These are phyloP conservation scores for Xerus inauris DNA, from an alignment of 2,113 vertebrate species.

Conservation along the genomic window DNA sequence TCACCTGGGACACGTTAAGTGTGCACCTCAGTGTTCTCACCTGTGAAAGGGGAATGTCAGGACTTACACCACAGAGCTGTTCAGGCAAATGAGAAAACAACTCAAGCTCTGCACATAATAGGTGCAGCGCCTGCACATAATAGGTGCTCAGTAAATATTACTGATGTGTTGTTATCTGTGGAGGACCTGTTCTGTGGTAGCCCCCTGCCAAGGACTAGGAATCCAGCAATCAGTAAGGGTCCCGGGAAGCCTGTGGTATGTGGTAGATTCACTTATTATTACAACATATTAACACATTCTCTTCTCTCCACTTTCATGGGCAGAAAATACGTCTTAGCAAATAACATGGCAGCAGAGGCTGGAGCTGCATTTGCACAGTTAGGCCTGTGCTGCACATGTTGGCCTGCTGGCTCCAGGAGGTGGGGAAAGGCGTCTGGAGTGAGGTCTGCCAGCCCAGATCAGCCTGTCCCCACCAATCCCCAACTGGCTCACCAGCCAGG, in stretches of 20 bases:
- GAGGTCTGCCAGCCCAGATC: background rate
- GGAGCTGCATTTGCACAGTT: background rate
- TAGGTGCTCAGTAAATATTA: background rate
- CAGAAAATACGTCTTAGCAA: background rate
- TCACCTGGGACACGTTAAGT: background rate
- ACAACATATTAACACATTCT: background rate
- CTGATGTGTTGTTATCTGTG: no score
- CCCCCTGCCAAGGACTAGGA: background rate
- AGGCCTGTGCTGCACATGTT: background rate
- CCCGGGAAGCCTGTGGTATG: no score
- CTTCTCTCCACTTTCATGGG: background rate
- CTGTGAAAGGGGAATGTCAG: no score
- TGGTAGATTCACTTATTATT: background rate
- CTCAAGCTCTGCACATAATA: background rate
- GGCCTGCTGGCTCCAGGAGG: background rate
- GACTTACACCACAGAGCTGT: background rate
- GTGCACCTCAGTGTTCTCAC: background rate
- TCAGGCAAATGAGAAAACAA: background rate
- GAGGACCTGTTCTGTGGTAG: background rate
- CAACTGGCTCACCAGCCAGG: background rate
- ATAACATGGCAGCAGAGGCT: no score
- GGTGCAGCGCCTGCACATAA: no score
- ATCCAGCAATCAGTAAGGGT: no score
- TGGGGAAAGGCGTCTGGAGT: background rate
- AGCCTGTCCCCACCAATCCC: no score